Evolutionary conservation across 2,797 vertebrate genomes (phyloP), one percentile per base, ranked within the genome.

Genomic region (Chloroceryle inda): DNA sequence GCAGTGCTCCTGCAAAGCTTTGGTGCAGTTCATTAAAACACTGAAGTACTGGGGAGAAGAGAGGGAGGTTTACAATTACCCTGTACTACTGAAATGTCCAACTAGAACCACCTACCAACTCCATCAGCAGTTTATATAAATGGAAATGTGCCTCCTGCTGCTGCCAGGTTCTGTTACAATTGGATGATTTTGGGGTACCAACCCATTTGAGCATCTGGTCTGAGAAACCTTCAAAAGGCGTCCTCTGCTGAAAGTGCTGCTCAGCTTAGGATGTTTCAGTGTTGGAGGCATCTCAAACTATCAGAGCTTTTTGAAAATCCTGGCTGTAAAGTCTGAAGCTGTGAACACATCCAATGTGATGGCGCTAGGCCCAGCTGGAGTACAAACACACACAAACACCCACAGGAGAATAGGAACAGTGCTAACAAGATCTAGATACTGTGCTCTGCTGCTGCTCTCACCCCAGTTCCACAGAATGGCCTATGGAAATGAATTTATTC

Each of bases 331-430:
- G 72, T 64, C 40, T 47, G 81, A 50, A 85, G 85, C 91, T 81
- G 94, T 91, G 96, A 94, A 89, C 92, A 31, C 76, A 4, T 91
- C 83, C 88, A 88, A 15, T 5, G 35, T 19, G 85, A 75, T 95
- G 93, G 95, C 93, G 90, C 9, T 3, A 55, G 88, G 88, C 95
- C 92, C 90, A 90, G 88, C 90, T 93, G 94, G 88, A 94, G 69
- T 16, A 66, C 73, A 81, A 68, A 73, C 81, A 52, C 67, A 56
- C 71, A 38, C 2, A 63, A 23, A 45, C 22, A 77, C 38, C 0
- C 94, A 50, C 89, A 52, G 3, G 79, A 91, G 69, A 53, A 13
- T 53, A 42, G 6, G 87, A 91, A 22, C 40, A 59, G 76, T 76
- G 71, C 71, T 96, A 82, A 96, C 83, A 64, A 85, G 91, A 73